Percentiles rank a stretch among this genome's conserved stretches.
These are phyloP conservation scores for Drosophila nigricruria DNA, from an alignment of 2,888 invertebrate species.

Conservation along the genomic window DNA sequence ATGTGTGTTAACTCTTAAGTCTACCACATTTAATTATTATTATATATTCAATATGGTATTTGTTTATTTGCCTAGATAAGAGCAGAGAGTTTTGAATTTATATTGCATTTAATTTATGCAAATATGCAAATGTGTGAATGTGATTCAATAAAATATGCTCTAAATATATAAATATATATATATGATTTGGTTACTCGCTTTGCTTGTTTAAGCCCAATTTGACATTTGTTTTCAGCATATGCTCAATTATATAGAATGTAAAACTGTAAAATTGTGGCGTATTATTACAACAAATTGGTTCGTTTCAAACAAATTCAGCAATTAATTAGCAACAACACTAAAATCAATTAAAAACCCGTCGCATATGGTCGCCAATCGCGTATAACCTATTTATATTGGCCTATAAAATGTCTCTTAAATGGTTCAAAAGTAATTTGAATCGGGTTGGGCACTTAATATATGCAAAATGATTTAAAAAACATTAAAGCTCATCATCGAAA, in stretches of 20 bases:
- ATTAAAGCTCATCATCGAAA: constrained; percentile 2
- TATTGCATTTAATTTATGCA: constrained; percentile 11
- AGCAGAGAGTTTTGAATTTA: constrained; percentile 4
- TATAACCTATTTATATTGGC: neutral
- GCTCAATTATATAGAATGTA: neutral
- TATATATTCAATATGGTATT: neutral
- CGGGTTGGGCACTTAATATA: constrained; percentile 1
- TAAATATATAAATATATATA: neutral
- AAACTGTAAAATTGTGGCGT: neutral
- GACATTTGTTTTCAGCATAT: neutral
- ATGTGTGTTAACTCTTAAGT: neutral
- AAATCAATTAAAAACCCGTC: constrained; percentile 13
- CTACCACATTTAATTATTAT: constrained; percentile 3
- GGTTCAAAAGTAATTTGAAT: neutral
- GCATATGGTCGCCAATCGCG: constrained; percentile 9
- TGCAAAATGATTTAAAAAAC: neutral
- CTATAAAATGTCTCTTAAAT: constrained; percentile 19
- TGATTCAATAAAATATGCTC: constrained; percentile 1
- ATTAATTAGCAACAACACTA: constrained; percentile 10
- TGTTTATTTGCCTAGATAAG: neutral
- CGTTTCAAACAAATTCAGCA: neutral
- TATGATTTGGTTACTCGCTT: constrained; percentile 1
- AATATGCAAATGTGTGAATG: neutral
- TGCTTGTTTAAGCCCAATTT: neutral
- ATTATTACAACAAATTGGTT: constrained; percentile 4